Evolutionary conservation across 2,888 invertebrate species (phyloP), one percentile per base, ranked within the genome.

Genomic region (Lithophane semibrunnea): DNA sequence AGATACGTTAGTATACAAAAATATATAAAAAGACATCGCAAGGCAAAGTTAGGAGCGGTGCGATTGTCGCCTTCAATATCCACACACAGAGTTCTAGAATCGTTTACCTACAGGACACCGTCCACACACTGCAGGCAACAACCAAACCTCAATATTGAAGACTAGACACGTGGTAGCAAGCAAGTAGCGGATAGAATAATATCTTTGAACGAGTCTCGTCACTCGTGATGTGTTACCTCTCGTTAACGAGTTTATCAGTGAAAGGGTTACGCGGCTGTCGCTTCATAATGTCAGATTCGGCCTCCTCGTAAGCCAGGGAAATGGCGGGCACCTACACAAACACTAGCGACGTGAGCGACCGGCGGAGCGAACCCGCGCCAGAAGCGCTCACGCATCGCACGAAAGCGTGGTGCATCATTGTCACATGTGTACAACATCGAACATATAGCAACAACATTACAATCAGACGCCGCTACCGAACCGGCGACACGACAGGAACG

Each of bases 221-320:
- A 93, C 95, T 94, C 96, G 94, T 91, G 92, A 89, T 94, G 93
- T 93, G 94, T 98, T 98, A 99, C 99, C 99, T 99, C 98, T 98
- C 99, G 97, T 99, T 99, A 97, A 99, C 99, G 97, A 99, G 98
- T 98, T 99, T 99, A 98, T 99, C 99, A 97, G 97, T 98, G 98
- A 98, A 98, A 97, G 99, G 99, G 97, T 99, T 98, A 98, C 99
- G 98, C 97, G 99, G 99, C 97, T 98, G 98, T 97, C 99, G 98
- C 98, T 99, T 99, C 99, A 99, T 99, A 97, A 99, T 99, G 98
- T 99, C 99, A 97, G 98, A 99, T 97, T 99, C 99, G 97, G 99
- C 99, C 97, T 98, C 98, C 98, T 99, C 99, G 97, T 99, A 99
- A 97, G 99, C 99, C 98, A 99, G 98, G 97, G 99, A 99, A 97